Percentiles rank a stretch among this genome's conserved stretches.
phyloP scores from a whole-genome alignment of 2,797 vertebrate genomes.

The Eulemur coronatus region DNA sequence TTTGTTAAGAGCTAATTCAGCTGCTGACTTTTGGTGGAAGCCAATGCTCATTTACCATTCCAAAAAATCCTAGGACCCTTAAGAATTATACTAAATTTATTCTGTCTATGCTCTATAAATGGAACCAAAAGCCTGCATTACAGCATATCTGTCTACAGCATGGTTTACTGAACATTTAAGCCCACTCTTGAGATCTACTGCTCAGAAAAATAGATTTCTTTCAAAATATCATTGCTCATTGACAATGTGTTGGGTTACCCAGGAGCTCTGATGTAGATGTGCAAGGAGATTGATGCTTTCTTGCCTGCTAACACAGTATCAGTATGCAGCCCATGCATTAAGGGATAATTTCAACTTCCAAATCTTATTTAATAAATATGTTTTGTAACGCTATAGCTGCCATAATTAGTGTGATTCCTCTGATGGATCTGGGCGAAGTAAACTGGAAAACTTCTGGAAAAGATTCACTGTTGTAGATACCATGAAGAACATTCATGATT shows the following conservation, averaged over 20 bases:
- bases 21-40: background rate
- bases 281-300: background rate
- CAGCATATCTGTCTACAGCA: background rate
- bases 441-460: background rate
- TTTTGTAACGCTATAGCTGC: background rate
- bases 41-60: background rate
- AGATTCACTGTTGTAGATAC: background rate
- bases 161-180: background rate
- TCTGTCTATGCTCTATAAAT: background rate
- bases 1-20: background rate
- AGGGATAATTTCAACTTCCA: background rate
- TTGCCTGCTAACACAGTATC: background rate
- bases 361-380: background rate
- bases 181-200: background rate
- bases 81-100: background rate
- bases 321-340: background rate
- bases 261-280: background rate
- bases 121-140: background rate
- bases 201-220: background rate
- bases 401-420: background rate
- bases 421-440: background rate
- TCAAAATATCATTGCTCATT: background rate
- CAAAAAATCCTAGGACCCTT: background rate
- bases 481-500: background rate
- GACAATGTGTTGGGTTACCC: background rate